Base-by-base conservation (phyloP, 2,113 vertebrate species). In the Acanthisitta chloris region DNA sequence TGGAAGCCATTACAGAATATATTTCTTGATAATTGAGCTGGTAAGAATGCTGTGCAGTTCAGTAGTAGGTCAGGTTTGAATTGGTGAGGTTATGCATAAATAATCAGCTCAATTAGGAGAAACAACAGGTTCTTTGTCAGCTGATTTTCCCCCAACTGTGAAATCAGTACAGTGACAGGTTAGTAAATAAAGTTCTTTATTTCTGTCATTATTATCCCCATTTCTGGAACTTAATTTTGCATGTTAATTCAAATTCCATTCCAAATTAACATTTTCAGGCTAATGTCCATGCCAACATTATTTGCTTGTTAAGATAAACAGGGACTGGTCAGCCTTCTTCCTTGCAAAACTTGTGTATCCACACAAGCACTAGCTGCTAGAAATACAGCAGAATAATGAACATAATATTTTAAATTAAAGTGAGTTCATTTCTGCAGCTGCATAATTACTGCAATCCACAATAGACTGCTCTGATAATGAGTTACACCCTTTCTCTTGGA, bases 61-160 rank as follows among this genome's bases (percentile, higher is more conserved):
- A 95, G 61, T 92, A 79, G 85, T 34, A 92, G 96, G 96, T 97
- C 96, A 96, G 24, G 29, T 95, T 96, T 97, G 91, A 97, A 97
- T 97, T 95, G 96, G 96, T 96, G 96, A 96, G 92, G 96, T 97
- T 96, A 94, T 96, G 96, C 96, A 97, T 97, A 95, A 97, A 91
- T 94, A 96, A 97, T 96, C 72, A 84, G 48, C 73, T 88, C 92
- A 84, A 76, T 93, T 95, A 96, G 92, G 69, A 84, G 86, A 93
- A 96, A 97, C 96, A 96, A 95, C 80, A 91, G 61, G 11, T 91
- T 95, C 96, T 93, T 97, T 97, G 96, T 97, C 88, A 95, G 92
- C 77, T 96, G 88, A 78, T 88, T 95, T 96, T 86, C 69, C n/a
- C 72, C 88, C 86, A 92, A 88, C 94, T 94, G 92, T 96, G 90